Percentiles rank a stretch among this genome's conserved stretches.
These are phyloP conservation scores for Sminthurinus signatus DNA, from an alignment of 1,140 invertebrate species.

Conservation along the genomic window DNA sequence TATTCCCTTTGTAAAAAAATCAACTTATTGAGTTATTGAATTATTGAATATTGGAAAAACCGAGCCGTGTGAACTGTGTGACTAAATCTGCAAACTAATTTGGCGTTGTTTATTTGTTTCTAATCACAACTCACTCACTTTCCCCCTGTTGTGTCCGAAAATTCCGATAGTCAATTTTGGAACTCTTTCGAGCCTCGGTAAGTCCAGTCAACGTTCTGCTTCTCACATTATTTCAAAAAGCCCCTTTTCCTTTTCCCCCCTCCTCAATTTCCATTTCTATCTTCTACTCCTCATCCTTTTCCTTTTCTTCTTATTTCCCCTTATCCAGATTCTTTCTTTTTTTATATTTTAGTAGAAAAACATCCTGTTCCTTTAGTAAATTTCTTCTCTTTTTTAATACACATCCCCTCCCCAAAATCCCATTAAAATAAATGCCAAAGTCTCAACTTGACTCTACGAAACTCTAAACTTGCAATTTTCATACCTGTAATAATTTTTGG, in stretches of 20 bases:
- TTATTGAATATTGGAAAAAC: background rate
- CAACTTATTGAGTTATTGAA: too few species aligned
- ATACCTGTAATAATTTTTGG: too few species aligned
- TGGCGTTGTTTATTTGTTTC: constrained; percentile 42
- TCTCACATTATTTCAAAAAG: constrained; percentile 10
- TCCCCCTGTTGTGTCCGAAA: constrained; percentile 45
- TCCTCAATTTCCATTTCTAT: too few species aligned
- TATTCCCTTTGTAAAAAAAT: too few species aligned
- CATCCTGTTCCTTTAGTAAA: too few species aligned
- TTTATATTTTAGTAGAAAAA: too few species aligned
- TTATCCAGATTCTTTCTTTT: background rate
- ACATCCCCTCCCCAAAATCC: too few species aligned
- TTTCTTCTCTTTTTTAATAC: too few species aligned
- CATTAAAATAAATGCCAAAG: too few species aligned
- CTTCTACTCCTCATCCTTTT: constrained; percentile 5
- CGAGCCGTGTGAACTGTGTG: constrained; percentile 28
- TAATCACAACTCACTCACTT: constrained; percentile 43
- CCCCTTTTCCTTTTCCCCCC: too few species aligned
- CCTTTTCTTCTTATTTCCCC: background rate
- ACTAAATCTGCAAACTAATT: constrained; percentile 38
- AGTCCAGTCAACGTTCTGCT: constrained; percentile 49
- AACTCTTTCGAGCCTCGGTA: constrained; percentile 94
- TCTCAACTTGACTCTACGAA: too few species aligned
- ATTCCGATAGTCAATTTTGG: constrained; percentile 95
- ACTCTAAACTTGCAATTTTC: too few species aligned